phyloP scores from a whole-genome alignment of 1,140 invertebrate genomes.

The Camponotus pennsylvanicus region DNA sequence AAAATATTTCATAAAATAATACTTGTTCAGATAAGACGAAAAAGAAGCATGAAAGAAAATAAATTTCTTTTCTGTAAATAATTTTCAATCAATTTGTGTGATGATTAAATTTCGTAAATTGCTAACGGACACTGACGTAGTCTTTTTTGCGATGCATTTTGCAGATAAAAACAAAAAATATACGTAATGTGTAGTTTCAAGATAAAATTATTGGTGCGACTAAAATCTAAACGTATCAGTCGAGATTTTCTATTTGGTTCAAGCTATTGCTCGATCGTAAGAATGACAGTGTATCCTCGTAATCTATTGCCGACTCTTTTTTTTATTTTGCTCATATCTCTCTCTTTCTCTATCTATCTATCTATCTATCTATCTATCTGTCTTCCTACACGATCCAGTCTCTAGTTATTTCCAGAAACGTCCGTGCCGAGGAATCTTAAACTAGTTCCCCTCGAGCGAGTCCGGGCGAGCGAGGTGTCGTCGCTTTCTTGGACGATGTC shows the following conservation, averaged over 20 bases:
- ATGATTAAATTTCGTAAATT: background rate
- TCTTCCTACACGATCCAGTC: background rate
- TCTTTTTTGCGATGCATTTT: background rate
- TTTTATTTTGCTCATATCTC: slow-evolving; percentile 33
- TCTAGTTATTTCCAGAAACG: slow-evolving; percentile 5
- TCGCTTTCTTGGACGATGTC: slow-evolving; percentile 68
- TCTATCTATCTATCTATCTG: too few relatives aligned
- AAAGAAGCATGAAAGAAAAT: too few relatives aligned
- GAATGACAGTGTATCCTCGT: slow-evolving; percentile 53
- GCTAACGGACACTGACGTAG: too few relatives aligned
- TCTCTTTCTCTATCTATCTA: background rate
- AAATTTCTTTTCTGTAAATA: too few relatives aligned
- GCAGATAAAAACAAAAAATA: background rate
- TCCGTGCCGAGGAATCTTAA: slow-evolving; percentile 52
- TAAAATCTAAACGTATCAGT: background rate
- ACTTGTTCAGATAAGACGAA: too few relatives aligned
- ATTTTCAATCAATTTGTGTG: too few relatives aligned
- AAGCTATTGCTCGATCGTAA: background rate
- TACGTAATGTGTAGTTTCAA: background rate
- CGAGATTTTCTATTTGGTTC: slow-evolving; percentile 26
- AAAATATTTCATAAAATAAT: too few relatives aligned
- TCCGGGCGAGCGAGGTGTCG: slow-evolving; percentile 57
- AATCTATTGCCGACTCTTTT: slow-evolving; percentile 65
- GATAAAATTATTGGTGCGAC: background rate
- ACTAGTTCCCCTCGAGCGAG: slow-evolving; percentile 53